Evolutionary conservation across 2,888 invertebrate species (phyloP).

Genomic region (Synanthedon andrenaeformis): DNA sequence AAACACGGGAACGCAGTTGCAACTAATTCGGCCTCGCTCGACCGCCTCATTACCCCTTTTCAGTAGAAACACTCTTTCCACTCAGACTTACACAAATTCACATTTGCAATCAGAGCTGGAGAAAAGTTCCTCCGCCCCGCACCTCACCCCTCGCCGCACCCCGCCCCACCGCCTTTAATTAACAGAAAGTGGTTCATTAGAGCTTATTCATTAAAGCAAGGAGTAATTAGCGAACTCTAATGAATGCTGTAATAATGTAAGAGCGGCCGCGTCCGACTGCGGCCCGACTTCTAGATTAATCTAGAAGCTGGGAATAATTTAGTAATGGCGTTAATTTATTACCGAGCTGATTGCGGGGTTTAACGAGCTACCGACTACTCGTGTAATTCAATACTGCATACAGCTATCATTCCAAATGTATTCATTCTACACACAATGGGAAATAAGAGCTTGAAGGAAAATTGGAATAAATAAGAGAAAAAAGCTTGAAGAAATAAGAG

Average conservation of each 20-base stretch:
- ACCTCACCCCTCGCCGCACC: conserved; percentile 13
- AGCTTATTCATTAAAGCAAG: conserved; percentile 91
- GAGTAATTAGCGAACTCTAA: conserved; percentile 91
- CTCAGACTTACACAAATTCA: conserved; percentile 69
- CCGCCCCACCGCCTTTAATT: conserved; percentile 79
- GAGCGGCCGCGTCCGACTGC: conserved; percentile 66
- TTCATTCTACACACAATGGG: no score
- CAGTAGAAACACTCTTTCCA: conserved; percentile 63
- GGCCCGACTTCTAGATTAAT: conserved; percentile 68
- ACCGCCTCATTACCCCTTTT: conserved; percentile 69
- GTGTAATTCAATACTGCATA: no score
- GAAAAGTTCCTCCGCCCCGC: conserved; percentile 54
- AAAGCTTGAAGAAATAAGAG: no score
- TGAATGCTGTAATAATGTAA: conserved; percentile 85
- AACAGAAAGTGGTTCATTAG: conserved; percentile 92
- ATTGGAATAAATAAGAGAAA: no score
- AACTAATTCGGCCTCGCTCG: conserved; percentile 56
- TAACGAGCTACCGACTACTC: conserved; percentile 24
- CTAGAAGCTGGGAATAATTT: conserved; percentile 65
- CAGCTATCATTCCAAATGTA: no score
- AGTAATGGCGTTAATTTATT: conserved; percentile 65
- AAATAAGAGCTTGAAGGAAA: no score
- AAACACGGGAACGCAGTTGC: conserved; percentile 29
- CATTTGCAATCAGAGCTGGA: conserved; percentile 70
- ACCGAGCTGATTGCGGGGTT: conserved; percentile 48